Evolutionary conservation across 2,797 vertebrate species (phyloP).

Genomic region (Potorous gilbertii): DNA sequence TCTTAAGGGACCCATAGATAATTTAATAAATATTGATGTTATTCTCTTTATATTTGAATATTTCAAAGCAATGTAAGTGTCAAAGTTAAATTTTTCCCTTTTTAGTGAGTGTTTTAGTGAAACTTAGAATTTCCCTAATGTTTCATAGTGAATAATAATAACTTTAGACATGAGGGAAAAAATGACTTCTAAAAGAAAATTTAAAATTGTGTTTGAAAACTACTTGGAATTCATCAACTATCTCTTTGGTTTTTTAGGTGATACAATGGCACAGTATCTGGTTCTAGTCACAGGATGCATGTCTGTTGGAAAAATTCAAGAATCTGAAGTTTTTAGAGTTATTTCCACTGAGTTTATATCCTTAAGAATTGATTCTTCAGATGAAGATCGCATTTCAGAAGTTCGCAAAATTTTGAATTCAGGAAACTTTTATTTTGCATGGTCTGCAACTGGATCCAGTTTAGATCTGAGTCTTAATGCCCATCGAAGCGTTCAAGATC

Average conservation of each 20-base stretch:
- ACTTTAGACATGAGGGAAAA: constrained; percentile 20
- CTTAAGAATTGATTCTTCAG: constrained; percentile 90
- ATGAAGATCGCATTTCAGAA: constrained; percentile 95
- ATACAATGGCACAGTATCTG: constrained; percentile 95
- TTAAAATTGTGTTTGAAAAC: constrained; percentile 32
- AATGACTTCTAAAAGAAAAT: constrained; percentile 11
- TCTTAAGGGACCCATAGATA: background rate
- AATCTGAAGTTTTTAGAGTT: constrained; percentile 97
- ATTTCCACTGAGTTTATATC: constrained; percentile 98
- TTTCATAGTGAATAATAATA: constrained; percentile 42
- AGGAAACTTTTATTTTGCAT: constrained; percentile 98
- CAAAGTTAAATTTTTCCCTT: constrained; percentile 21
- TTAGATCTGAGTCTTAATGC: constrained; percentile 97
- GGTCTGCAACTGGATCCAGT: constrained; percentile 93
- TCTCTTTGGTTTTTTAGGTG: constrained; percentile 85
- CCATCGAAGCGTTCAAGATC: constrained; percentile 94
- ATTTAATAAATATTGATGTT: constrained; percentile 34
- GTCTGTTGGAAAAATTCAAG: constrained; percentile 98
- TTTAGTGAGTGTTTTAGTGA: constrained; percentile 16
- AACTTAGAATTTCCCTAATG: background rate
- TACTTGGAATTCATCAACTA: background rate
- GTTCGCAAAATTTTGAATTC: constrained; percentile 97
- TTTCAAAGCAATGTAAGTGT: constrained; percentile 15
- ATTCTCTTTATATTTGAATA: constrained; percentile 39
- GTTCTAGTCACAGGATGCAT: constrained; percentile 98